Base-by-base conservation (phyloP, 2,797 vertebrate genomes). In the Mus minutoides region DNA sequence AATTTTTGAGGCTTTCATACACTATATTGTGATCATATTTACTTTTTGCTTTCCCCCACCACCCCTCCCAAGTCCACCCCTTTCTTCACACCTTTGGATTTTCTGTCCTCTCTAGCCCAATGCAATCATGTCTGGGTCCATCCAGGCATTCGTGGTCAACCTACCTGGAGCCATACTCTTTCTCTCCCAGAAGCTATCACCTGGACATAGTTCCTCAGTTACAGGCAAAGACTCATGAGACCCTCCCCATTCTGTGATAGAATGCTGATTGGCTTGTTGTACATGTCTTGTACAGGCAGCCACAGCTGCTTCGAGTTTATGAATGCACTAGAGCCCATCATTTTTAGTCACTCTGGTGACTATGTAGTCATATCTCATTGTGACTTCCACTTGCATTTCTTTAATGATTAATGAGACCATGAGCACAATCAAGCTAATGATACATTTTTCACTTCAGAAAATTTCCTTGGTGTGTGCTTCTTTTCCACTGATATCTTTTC, bases 341-440 rank as follows among this genome's bases (percentile, higher is more conserved):
- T 96, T 86, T 78, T 52, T 73, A 82, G 84, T 43, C 46, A 89
- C 31, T 80, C 16, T 76, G 64, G 31, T 91, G 49, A 2, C 34
- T 56, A 6, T 34, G 10, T 31, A 56, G 69, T 78, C 24, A 16
- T 56, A 69, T 91, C 49, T 90, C 49, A 29, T 8, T 80, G 19
- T 75, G n/a, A 83, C 46, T 80, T 84, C 80, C 16, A 46, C 58
- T 69, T 92, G 4, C 3, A 52, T 88, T 88, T 88, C 16, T 73
- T 49, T 62, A 46, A 67, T 58, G 17, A 94, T 77, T 64, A 54
- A 83, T 34, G 40, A 95, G 94, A 67, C 7, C 31, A 21, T 46
- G n/a, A 60, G 29, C 84, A 64, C 40, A 75, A 60, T 94, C 71
- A 88, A 76, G 62, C 31, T 82, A 76, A 62, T 79, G 43, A 79